A percentile compares a stretch with the other conserved stretches of the same genome.
Conservation (phyloP, 1,140 invertebrate genomes). For the Brachionus rotundiformis region DNA sequence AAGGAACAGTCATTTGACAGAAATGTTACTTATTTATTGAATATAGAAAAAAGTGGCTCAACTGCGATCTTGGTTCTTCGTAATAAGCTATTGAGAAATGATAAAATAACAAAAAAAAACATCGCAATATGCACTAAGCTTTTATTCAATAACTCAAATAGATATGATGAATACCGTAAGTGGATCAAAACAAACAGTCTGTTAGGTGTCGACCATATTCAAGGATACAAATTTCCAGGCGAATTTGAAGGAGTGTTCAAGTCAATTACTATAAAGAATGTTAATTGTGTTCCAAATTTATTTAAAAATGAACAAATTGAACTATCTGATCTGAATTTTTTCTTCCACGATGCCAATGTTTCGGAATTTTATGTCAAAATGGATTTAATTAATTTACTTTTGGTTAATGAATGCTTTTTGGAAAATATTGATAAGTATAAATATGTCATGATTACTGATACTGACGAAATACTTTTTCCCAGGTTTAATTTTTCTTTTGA, state of each 20-base stretch:
- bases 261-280: background rate
- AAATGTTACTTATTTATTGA: background rate
- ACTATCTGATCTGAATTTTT: no score
- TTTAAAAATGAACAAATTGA: background rate
- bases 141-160: background rate
- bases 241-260: background rate
- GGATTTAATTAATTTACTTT: background rate
- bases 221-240: background rate
- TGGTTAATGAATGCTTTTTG: constrained; percentile 49
- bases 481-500: background rate
- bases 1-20: background rate
- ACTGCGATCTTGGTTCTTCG: background rate
- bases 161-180: background rate
- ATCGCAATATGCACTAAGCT: background rate
- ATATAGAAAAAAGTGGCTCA: background rate
- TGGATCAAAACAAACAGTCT: background rate
- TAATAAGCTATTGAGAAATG: background rate
- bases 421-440: constrained; percentile 29
- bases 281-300: background rate
- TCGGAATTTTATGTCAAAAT: no score
- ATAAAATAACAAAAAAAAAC: background rate
- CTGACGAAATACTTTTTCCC: constrained; percentile 13
- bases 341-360: no score
- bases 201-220: background rate
- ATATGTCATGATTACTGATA: background rate